Conservation (phyloP, 2,797 vertebrate genomes). For the Cichlasoma orientale region DNA sequence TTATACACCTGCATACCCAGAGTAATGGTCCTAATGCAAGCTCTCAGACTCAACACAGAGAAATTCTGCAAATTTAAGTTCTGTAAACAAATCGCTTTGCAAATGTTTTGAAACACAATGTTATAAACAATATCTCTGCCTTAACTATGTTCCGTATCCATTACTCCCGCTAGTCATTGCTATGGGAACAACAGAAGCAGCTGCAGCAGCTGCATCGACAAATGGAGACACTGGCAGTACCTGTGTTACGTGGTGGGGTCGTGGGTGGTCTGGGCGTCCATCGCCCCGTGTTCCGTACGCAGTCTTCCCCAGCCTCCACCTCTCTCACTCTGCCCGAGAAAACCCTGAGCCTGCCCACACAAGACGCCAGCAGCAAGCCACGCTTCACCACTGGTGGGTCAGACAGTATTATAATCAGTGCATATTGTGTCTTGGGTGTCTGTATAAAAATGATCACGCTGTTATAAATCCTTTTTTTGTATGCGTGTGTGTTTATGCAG, state of each 20-base stretch:
- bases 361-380: slow-evolving; percentile 87
- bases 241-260: slow-evolving; percentile 70
- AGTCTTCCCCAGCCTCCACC: slow-evolving; percentile 93
- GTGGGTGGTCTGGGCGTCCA: slow-evolving; percentile 70
- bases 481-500: slow-evolving; percentile 66
- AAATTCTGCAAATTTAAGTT: background rate
- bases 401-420: background rate
- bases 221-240: slow-evolving; percentile 83
- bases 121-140: background rate
- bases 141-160: background rate
- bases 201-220: slow-evolving; percentile 87
- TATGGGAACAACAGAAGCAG: slow-evolving; percentile 93
- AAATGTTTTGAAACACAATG: background rate
- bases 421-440: background rate
- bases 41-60: background rate
- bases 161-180: slow-evolving; percentile 76
- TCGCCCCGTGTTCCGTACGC: slow-evolving; percentile 88
- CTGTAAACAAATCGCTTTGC: background rate
- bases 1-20: background rate
- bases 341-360: slow-evolving; percentile 77
- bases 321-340: slow-evolving; percentile 84
- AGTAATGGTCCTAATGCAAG: background rate
- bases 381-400: slow-evolving; percentile 69
- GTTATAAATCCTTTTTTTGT: background rate
- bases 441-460: background rate